Percentiles rank a stretch among this genome's conserved stretches.
These are phyloP conservation scores for Steinernema scapterisci DNA, from an alignment of 2,888 invertebrate species.

Conservation along the genomic window DNA sequence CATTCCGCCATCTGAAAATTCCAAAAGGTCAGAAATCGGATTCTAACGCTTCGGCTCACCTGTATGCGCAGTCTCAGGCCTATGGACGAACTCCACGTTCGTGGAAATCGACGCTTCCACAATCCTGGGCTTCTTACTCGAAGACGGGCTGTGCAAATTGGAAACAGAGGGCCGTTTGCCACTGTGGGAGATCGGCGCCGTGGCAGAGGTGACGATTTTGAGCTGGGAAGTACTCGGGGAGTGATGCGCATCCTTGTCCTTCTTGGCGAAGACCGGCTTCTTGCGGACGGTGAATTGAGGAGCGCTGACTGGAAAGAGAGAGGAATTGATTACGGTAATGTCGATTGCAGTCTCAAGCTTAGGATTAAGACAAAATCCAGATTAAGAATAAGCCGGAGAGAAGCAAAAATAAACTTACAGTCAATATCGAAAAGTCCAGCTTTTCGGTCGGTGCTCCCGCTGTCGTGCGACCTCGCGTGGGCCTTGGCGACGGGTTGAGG, in stretches of 20 bases:
- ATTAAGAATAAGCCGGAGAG: too few species aligned
- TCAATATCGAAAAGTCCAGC: conserved; percentile 26
- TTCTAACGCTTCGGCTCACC: neutral
- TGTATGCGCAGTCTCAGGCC: neutral
- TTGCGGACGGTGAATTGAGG: conserved; percentile 16
- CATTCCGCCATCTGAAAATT: neutral
- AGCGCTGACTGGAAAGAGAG: conserved; percentile 1
- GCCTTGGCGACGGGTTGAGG: conserved; percentile 17
- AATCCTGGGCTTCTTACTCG: neutral
- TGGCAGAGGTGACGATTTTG: conserved; percentile 9
- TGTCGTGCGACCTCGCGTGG: neutral
- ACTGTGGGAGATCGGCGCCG: conserved; percentile 5
- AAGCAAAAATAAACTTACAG: neutral
- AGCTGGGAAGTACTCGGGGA: neutral
- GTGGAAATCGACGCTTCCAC: neutral
- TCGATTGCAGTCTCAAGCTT: too few species aligned
- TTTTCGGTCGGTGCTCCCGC: conserved; percentile 25
- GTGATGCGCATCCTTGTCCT: conserved; percentile 9
- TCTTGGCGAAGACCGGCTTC: conserved; percentile 11
- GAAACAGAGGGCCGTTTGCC: conserved; percentile 8
- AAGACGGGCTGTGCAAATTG: neutral
- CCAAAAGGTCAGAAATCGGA: neutral
- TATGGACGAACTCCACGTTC: neutral
- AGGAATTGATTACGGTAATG: neutral
- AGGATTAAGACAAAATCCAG: too few species aligned